Evolutionary conservation across 2,888 invertebrate species (phyloP).

Genomic region (Andrena minutula): DNA sequence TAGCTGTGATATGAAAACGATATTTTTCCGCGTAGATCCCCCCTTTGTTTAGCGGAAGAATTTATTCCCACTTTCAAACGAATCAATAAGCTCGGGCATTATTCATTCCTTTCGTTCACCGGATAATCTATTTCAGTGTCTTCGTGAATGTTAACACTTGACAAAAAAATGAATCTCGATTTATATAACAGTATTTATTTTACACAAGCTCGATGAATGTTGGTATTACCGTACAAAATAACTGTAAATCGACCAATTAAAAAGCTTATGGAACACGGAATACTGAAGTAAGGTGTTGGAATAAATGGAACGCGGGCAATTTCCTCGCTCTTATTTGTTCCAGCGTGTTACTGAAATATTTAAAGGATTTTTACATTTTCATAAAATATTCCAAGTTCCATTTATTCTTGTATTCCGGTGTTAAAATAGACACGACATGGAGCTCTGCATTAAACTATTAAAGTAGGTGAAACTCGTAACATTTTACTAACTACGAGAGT

Average conservation of each 20-base stretch:
- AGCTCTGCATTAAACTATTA: no score
- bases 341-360: no score
- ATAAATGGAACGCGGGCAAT: no score
- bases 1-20: constrained; percentile 47
- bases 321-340: no score
- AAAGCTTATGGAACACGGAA: no score
- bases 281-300: no score
- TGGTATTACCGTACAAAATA: neutral
- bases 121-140: neutral
- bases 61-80: constrained; percentile 6
- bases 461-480: no score
- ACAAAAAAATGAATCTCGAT: neutral
- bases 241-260: no score
- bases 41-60: constrained; percentile 32
- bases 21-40: constrained; percentile 49
- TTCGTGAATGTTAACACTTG: neutral
- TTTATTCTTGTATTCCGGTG: no score
- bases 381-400: no score
- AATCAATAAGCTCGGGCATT: constrained; percentile 24
- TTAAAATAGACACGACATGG: no score
- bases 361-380: no score
- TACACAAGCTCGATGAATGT: neutral
- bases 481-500: neutral
- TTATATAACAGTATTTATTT: neutral
- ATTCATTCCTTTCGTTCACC: neutral